A percentile compares a stretch with the other conserved stretches of the same genome.
These are phyloP conservation scores for Pomatorhinus ruficollis DNA, from an alignment of 2,113 vertebrate species.

Conservation along the genomic window DNA sequence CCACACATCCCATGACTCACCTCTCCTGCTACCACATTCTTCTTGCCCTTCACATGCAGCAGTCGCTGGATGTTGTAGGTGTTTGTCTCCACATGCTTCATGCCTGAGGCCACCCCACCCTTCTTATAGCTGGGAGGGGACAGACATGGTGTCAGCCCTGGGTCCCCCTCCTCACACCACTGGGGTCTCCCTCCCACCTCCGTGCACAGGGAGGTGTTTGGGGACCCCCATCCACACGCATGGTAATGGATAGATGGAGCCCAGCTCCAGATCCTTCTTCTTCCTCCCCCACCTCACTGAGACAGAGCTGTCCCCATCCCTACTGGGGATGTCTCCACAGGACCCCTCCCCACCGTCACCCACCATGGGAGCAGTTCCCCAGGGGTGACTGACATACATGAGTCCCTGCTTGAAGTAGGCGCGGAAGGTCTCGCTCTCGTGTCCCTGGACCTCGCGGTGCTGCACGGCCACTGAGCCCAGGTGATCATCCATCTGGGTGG, in stretches of 20 bases:
- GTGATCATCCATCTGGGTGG: slow-evolving; percentile 82
- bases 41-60: slow-evolving; percentile 87
- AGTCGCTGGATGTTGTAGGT: slow-evolving; percentile 78
- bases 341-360: background rate
- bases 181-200: background rate
- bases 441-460: slow-evolving; percentile 82
- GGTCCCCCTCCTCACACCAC: background rate
- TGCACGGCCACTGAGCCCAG: slow-evolving; percentile 81
- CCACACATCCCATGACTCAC: slow-evolving; percentile 47
- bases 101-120: slow-evolving; percentile 83
- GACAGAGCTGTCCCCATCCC: background rate
- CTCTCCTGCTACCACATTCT: slow-evolving; percentile 82
- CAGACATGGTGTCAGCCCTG: accelerated
- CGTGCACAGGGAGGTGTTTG: accelerated
- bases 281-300: background rate
- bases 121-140: slow-evolving; percentile 76
- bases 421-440: slow-evolving; percentile 80
- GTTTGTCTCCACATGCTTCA: slow-evolving; percentile 86
- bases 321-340: accelerated
- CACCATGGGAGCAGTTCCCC: accelerated
- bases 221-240: background rate
- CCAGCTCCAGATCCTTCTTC: background rate
- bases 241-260: background rate
- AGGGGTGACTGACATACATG: slow-evolving; percentile 63
- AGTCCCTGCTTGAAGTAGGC: slow-evolving; percentile 87